Evolutionary conservation across 2,888 invertebrate genomes (phyloP).

Genomic region (Lacanobia oleracea): DNA sequence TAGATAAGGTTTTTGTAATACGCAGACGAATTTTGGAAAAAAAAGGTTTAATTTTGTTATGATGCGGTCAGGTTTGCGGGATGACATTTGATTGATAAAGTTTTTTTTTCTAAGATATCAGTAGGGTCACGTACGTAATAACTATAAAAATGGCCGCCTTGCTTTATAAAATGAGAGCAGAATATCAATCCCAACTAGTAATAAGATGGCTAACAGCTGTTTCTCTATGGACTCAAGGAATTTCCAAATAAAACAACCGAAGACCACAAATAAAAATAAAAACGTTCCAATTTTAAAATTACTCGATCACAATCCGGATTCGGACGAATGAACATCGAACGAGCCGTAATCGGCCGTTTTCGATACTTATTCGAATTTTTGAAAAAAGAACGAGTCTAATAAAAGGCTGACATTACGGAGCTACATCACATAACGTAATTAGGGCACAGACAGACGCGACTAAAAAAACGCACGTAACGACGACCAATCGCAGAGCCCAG

Average conservation of each 20-base stretch:
- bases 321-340: constrained; percentile 65
- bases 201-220: constrained; percentile 38
- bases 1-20: constrained; percentile 87
- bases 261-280: constrained; percentile 45
- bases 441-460: constrained; percentile 79
- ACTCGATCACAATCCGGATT: constrained; percentile 68
- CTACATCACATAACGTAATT: constrained; percentile 83
- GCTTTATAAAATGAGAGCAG: background rate
- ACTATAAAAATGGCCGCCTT: background rate
- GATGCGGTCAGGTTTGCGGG: constrained; percentile 17
- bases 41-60: constrained; percentile 15
- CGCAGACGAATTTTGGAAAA: constrained; percentile 79
- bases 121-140: background rate
- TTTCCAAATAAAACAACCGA: constrained; percentile 43
- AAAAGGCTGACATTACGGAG: constrained; percentile 74
- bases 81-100: background rate
- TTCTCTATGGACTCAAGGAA: constrained; percentile 42
- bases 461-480: constrained; percentile 76
- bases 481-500: constrained; percentile 83
- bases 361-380: constrained; percentile 70
- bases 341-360: constrained; percentile 66
- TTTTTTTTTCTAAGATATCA: background rate
- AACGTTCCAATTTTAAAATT: constrained; percentile 64
- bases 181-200: constrained; percentile 10
- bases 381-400: constrained; percentile 70